Evolutionary conservation across 2,113 vertebrate species (phyloP).

Genomic region (Cryptotis parvus): DNA sequence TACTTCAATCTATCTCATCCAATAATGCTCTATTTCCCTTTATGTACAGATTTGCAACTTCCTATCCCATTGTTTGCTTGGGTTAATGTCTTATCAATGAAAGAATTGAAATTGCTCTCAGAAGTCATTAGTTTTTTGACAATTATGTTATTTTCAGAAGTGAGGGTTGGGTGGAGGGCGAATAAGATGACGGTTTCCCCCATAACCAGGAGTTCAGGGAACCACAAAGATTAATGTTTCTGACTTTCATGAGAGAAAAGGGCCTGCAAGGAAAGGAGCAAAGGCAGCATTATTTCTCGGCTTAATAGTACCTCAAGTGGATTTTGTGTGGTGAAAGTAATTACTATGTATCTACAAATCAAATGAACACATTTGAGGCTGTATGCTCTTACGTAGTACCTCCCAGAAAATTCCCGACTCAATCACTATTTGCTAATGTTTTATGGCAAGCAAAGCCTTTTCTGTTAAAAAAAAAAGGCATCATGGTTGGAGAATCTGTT

Average conservation of each 20-base stretch:
- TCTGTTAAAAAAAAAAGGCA: slow-evolving; percentile 24
- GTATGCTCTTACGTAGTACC: slow-evolving; percentile 5
- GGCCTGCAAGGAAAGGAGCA: slow-evolving; percentile 69
- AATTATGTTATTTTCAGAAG: slow-evolving; percentile 81
- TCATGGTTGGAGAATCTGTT: slow-evolving; percentile 37
- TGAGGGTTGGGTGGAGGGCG: slow-evolving; percentile 44
- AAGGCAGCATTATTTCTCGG: slow-evolving; percentile 65
- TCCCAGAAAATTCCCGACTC: slow-evolving; percentile 65
- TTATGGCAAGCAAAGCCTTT: slow-evolving; percentile 51
- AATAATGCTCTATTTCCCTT: slow-evolving; percentile 64
- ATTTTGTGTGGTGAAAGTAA: slow-evolving; percentile 71
- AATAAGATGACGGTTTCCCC: slow-evolving; percentile 78
- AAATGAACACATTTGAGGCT: slow-evolving; percentile 71
- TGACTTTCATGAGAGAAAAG: slow-evolving; percentile 79
- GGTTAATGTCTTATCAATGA: slow-evolving; percentile 76
- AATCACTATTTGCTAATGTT: slow-evolving; percentile 58
- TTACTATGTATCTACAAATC: slow-evolving; percentile 77
- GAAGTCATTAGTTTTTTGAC: slow-evolving; percentile 83
- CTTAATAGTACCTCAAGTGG: slow-evolving; percentile 66
- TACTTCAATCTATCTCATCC: slow-evolving; percentile 67
- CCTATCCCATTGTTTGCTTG: slow-evolving; percentile 75
- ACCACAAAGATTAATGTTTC: slow-evolving; percentile 76
- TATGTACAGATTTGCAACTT: slow-evolving; percentile 76
- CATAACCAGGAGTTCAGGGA: slow-evolving; percentile 77
- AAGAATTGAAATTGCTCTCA: slow-evolving; percentile 81